Evolutionary conservation across 2,888 invertebrate genomes (phyloP), one percentile per base, ranked within the genome.

Genomic region (Archips crataeganus): DNA sequence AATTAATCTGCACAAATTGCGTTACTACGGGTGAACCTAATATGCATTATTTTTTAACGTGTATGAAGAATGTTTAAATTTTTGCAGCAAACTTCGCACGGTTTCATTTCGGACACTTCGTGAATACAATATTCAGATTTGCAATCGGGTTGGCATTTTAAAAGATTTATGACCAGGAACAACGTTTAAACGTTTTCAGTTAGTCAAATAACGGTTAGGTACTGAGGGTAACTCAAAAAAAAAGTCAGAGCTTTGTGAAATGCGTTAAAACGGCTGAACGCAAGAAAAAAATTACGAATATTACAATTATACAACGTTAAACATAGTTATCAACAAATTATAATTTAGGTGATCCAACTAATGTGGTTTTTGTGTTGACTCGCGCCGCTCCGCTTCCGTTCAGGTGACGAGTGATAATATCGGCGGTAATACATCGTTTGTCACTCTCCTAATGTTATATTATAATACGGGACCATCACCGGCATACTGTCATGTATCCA

Each of bases 301-400:
- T 45, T 45, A 54, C 8, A 72, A 51, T 45, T 62, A 62, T 51
- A 34, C 23, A 66, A 45, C 51, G 75, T 75, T 15, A 75, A 71
- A 57, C 61, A 77, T 67, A 67, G 68, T 73, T 73, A 73, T 73
- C 73, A 73, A 69, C 78, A 77, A 79, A 78, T 78, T 79, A 78
- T 79, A 82, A 82, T 83, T 79, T 79, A 80, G 75, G 77, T 77
- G 77, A 77, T 77, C 74, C 82, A 84, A 82, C 88, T 94, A 94
- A 94, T 94, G 94, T 87, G 83, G 91, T 93, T 94, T 93, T 92
- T 93, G 90, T 94, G 94, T 93, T 81, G 77, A 80, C 79, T 79
- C 80, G 80, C 80, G 80, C 77, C 77, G 84, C 80, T 79, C 78
- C 87, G 90, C 91, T 93, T 94, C 93, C 93, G 92, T 87, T 89